Percentiles rank a stretch among this genome's conserved stretches.
phyloP scores from a whole-genome alignment of 2,888 invertebrate genomes.

The Agrilus mali region DNA sequence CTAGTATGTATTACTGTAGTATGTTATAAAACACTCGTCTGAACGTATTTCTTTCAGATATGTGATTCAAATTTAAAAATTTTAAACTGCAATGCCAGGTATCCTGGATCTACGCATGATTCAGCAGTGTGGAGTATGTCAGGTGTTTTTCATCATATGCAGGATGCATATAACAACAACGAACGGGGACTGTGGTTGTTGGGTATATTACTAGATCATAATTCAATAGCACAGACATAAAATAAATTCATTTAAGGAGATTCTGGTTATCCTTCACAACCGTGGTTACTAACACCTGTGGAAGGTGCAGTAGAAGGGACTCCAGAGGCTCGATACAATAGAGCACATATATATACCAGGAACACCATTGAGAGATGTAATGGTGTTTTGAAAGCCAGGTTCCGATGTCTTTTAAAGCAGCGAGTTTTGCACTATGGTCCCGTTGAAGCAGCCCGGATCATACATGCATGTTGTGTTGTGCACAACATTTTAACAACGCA shows the following conservation, averaged over 20 bases:
- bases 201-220: too few species aligned
- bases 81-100: constrained; percentile 17
- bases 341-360: constrained; percentile 10
- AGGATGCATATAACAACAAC: too few species aligned
- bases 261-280: constrained; percentile 17
- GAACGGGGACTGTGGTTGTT: too few species aligned
- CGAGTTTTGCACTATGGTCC: constrained; percentile 17
- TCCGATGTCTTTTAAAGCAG: constrained; percentile 17
- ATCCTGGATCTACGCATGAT: too few species aligned
- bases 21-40: neutral
- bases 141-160: too few species aligned
- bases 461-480: too few species aligned
- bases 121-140: too few species aligned
- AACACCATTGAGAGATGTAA: constrained; percentile 16
- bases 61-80: constrained; percentile 16
- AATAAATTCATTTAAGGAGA: too few species aligned
- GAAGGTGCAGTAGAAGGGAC: constrained; percentile 9
- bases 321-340: constrained; percentile 13
- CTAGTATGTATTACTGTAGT: constrained; percentile 3
- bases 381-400: constrained; percentile 16
- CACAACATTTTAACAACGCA: too few species aligned
- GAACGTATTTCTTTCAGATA: constrained; percentile 10
- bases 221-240: too few species aligned
- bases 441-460: too few species aligned
- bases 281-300: constrained; percentile 18